Evolutionary conservation across 2,113 vertebrate genomes (phyloP).

Genomic region (Hippoglossus stenolepis): DNA sequence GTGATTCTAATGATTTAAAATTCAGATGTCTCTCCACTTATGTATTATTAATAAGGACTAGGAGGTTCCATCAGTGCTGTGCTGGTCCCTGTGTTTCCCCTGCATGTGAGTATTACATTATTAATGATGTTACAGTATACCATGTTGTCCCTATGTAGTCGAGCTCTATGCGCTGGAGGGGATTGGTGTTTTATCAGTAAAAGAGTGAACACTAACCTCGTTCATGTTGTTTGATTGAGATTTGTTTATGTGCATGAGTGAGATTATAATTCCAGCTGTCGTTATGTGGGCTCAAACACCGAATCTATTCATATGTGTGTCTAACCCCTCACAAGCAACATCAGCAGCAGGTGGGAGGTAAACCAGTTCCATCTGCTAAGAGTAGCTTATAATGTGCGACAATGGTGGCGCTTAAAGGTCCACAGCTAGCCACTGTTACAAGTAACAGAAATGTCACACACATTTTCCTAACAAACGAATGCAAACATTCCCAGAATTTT

Average conservation of each 20-base stretch:
- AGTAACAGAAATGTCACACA: conserved; percentile 21
- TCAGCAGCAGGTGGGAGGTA: conserved; percentile 28
- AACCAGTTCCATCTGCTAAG: conserved; percentile 34
- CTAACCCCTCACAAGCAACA: conserved; percentile 12
- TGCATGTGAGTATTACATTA: conserved; percentile 55
- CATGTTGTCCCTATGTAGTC: conserved; percentile 39
- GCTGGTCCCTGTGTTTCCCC: conserved; percentile 29
- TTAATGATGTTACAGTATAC: conserved; percentile 54
- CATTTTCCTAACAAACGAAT: too few relatives aligned
- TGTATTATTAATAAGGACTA: conserved; percentile 54
- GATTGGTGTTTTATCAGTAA: conserved; percentile 25
- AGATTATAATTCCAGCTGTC: not conserved
- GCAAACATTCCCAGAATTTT: not conserved
- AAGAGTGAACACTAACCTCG: not conserved
- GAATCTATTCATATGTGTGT: not conserved
- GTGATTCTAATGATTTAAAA: conserved; percentile 32
- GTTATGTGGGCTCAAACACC: not conserved
- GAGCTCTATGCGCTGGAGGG: conserved; percentile 22
- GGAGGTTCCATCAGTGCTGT: conserved; percentile 50
- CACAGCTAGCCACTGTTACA: conserved; percentile 4
- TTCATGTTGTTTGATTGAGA: conserved; percentile 12
- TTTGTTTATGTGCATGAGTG: conserved; percentile 15
- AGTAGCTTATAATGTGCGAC: conserved; percentile 29
- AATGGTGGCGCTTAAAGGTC: not conserved
- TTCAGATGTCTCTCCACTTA: conserved; percentile 48